A percentile compares a stretch with the other conserved stretches of the same genome.
Conservation (phyloP, 2,888 invertebrate species). For the Cynaeus angustus region DNA sequence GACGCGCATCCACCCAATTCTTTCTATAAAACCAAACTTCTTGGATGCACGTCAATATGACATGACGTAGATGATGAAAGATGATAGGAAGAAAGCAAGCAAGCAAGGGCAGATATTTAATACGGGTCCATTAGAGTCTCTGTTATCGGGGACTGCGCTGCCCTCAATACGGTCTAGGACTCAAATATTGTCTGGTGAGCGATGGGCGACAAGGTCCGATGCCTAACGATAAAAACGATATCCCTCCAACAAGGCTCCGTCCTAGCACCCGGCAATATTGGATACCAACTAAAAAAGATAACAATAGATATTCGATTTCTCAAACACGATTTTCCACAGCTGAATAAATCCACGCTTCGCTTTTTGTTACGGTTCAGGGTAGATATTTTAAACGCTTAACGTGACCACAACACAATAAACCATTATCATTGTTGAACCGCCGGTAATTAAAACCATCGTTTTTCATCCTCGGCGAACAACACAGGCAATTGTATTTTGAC, state of each 20-base stretch:
- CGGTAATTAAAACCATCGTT: conserved; percentile 11
- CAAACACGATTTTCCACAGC: conserved; percentile 38
- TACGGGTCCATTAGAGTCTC: conserved; percentile 68
- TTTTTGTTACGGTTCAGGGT: conserved; percentile 26
- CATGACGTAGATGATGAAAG: conserved; percentile 67
- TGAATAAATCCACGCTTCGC: conserved; percentile 31
- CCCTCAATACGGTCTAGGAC: conserved; percentile 38
- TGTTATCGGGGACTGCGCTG: conserved; percentile 55
- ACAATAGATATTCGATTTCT: conserved; percentile 48
- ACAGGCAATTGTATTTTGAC: neutral
- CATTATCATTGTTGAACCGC: conserved; percentile 21
- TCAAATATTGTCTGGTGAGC: conserved; percentile 54
- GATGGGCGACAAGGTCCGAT: conserved; percentile 49
- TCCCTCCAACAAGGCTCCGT: conserved; percentile 45
- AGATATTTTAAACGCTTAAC: conserved; percentile 28
- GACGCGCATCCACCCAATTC: conserved; percentile 49
- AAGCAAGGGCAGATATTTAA: conserved; percentile 66
- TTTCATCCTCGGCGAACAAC: conserved; percentile 4
- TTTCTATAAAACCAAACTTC: conserved; percentile 59
- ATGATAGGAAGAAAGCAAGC: conserved; percentile 66
- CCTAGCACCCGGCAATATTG: conserved; percentile 37
- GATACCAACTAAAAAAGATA: conserved; percentile 45
- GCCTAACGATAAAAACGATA: conserved; percentile 59
- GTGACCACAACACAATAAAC: conserved; percentile 25
- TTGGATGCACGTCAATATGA: conserved; percentile 62